Percentiles rank a stretch among this genome's conserved stretches.
Evolutionary conservation across 2,797 vertebrate species (phyloP).

Genomic region (Scolopax rusticola): DNA sequence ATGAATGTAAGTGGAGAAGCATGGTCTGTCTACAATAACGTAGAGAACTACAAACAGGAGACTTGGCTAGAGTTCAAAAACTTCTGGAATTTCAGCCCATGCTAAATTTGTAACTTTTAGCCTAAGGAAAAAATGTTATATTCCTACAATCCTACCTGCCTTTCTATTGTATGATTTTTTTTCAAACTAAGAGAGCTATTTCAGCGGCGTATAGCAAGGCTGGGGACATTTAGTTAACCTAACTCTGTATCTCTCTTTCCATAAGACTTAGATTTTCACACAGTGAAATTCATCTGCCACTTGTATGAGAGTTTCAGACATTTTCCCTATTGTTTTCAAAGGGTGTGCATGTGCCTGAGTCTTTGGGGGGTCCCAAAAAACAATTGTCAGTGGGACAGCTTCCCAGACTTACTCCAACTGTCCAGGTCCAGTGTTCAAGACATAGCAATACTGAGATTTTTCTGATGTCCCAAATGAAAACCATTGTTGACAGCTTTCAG

Average conservation of each 20-base stretch:
- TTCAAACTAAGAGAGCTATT: background rate
- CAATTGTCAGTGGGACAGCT: background rate
- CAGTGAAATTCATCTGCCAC: background rate
- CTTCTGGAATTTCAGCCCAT: background rate
- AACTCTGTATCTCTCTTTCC: background rate
- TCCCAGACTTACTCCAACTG: background rate
- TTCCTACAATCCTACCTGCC: background rate
- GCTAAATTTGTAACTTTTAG: background rate
- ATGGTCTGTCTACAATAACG: background rate
- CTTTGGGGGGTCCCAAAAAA: background rate
- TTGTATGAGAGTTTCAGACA: background rate
- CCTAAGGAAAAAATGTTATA: background rate
- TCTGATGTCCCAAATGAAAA: background rate
- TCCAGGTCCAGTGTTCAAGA: background rate
- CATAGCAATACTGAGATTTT: background rate
- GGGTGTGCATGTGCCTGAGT: background rate
- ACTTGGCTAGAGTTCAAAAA: background rate
- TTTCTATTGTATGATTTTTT: background rate
- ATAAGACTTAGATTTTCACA: background rate
- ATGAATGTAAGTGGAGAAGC: background rate
- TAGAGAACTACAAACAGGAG: background rate
- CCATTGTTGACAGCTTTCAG: background rate
- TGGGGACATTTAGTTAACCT: background rate
- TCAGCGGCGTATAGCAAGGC: background rate
- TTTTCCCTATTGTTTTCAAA: background rate